Conservation (phyloP, 2,113 vertebrate species). For the Gadus chalcogrammus region DNA sequence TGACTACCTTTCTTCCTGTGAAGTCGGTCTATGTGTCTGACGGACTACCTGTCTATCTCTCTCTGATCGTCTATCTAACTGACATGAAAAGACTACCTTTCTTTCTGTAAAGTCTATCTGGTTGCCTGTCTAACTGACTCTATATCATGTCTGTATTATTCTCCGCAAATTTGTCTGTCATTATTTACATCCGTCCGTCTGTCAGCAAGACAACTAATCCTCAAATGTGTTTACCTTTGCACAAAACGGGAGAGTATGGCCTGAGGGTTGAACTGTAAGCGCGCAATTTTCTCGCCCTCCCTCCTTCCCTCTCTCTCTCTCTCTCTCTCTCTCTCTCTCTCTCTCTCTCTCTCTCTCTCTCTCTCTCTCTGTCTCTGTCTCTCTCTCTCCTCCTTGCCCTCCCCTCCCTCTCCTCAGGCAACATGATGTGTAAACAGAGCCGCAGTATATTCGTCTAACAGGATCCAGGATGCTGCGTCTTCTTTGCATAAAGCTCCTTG, state of each 20-base stretch:
- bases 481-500: constrained; percentile 65
- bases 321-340: not conserved
- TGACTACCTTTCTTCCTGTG: not conserved
- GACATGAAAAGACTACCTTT: not conserved
- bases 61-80: not conserved
- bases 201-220: constrained; percentile 7
- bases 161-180: not conserved
- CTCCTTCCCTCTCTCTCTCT: constrained; percentile 3
- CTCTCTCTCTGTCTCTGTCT: not conserved
- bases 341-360: constrained; percentile 4
- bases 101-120: not conserved
- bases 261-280: constrained; percentile 50
- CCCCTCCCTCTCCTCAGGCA: constrained; percentile 58
- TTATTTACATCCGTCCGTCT: not conserved
- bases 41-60: not conserved
- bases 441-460: constrained; percentile 54
- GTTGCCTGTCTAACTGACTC: not conserved
- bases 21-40: not conserved
- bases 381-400: not conserved
- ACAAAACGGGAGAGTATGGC: constrained; percentile 32
- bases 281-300: constrained; percentile 1
- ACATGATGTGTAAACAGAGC: constrained; percentile 57
- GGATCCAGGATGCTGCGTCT: constrained; percentile 69
- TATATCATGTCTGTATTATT: not conserved
- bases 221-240: not conserved